A percentile compares a stretch with the other conserved stretches of the same genome.
Evolutionary conservation across 2,888 invertebrate species (phyloP).

Genomic region (Eristalis intricaria): DNA sequence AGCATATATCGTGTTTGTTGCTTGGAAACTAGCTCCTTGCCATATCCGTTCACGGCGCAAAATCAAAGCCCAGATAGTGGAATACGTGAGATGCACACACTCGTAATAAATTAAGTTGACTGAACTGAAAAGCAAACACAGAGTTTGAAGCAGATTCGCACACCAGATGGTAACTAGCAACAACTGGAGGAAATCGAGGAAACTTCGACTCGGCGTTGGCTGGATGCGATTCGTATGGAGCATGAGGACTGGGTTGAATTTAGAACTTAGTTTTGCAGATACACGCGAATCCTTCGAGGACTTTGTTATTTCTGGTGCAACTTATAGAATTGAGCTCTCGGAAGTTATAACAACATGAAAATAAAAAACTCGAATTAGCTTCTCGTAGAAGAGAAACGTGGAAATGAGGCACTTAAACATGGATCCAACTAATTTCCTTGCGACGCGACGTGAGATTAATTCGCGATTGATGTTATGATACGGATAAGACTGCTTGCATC

Average conservation of each 20-base stretch:
- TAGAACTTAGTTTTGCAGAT: constrained; percentile 2
- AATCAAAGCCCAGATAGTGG: neutral
- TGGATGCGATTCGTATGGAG: neutral
- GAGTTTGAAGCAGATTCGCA: constrained; percentile 1
- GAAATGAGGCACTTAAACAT: neutral
- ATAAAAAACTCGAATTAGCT: neutral
- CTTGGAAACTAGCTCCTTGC: constrained; percentile 28
- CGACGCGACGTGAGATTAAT: no score
- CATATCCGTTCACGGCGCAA: constrained; percentile 14
- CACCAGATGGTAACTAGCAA: constrained; percentile 53
- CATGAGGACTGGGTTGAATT: constrained; percentile 7
- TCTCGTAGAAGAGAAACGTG: no score
- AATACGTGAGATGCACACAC: constrained; percentile 8
- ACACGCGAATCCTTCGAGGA: neutral
- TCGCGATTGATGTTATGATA: no score
- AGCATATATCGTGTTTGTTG: constrained; percentile 27
- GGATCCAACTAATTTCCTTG: neutral
- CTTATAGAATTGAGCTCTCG: no score
- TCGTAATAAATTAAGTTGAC: constrained; percentile 39
- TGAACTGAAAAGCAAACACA: constrained; percentile 28
- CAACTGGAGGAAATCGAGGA: constrained; percentile 22
- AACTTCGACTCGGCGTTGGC: constrained; percentile 16
- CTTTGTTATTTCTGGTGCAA: neutral
- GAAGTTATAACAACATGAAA: no score
- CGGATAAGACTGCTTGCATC: no score